Percentiles rank a stretch among this genome's conserved stretches.
These are phyloP conservation scores for Parus major DNA, from an alignment of 2,113 vertebrate species.

Conservation along the genomic window DNA sequence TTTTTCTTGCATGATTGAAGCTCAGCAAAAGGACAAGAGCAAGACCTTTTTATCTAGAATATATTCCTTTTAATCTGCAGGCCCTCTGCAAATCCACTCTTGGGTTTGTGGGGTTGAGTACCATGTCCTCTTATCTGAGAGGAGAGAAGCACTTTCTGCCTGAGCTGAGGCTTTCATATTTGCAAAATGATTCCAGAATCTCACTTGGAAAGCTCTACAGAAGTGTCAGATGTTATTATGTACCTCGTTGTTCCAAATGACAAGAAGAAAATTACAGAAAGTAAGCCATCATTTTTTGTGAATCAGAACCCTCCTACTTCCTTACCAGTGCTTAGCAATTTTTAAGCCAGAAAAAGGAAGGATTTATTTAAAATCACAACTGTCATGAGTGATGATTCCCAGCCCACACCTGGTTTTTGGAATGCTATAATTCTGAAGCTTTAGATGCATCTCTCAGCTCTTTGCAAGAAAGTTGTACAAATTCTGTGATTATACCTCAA, in stretches of 20 bases:
- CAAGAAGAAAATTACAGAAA: slow-evolving; percentile 58
- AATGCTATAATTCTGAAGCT: slow-evolving; percentile 35
- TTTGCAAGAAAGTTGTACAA: neutral
- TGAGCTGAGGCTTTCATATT: slow-evolving; percentile 14
- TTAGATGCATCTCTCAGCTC: slow-evolving; percentile 19
- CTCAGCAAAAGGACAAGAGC: neutral
- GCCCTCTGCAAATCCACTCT: neutral
- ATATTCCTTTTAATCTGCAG: neutral
- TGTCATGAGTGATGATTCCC: slow-evolving; percentile 49
- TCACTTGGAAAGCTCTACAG: slow-evolving; percentile 39
- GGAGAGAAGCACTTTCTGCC: neutral
- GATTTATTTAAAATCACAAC: slow-evolving; percentile 61
- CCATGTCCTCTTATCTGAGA: neutral
- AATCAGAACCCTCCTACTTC: slow-evolving; percentile 60
- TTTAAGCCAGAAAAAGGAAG: slow-evolving; percentile 51
- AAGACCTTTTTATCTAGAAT: neutral
- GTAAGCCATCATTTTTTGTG: slow-evolving; percentile 57
- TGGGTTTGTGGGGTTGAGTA: neutral
- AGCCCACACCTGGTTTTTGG: slow-evolving; percentile 48
- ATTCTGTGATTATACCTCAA: neutral
- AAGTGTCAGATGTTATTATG: slow-evolving; percentile 65
- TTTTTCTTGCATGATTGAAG: neutral
- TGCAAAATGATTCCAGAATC: slow-evolving; percentile 20
- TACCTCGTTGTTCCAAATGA: slow-evolving; percentile 52
- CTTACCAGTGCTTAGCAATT: slow-evolving; percentile 54